Conservation (phyloP, 2,113 vertebrate genomes). For the Henicopernis longicauda region DNA sequence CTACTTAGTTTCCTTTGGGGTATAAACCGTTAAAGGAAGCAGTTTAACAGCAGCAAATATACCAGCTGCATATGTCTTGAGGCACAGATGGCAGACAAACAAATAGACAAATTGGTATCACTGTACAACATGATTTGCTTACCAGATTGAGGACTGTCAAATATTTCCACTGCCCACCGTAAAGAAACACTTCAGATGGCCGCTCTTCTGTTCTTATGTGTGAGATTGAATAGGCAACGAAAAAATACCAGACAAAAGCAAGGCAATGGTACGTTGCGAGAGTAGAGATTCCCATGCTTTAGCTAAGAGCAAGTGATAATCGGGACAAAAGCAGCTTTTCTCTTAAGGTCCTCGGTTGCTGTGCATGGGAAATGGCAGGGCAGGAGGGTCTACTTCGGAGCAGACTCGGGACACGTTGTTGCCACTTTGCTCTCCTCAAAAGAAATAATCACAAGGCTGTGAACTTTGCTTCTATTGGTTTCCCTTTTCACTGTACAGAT, state of each 20-base stretch:
- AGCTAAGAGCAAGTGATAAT: neutral
- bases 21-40: neutral
- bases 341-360: neutral
- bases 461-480: neutral
- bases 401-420: neutral
- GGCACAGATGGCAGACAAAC: constrained; percentile 35
- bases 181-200: constrained; percentile 39
- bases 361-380: neutral
- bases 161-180: constrained; percentile 73
- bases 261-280: constrained; percentile 57
- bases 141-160: constrained; percentile 80
- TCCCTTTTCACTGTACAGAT: neutral
- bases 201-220: neutral
- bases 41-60: constrained; percentile 38
- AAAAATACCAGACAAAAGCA: constrained; percentile 69
- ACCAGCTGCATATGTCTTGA: constrained; percentile 42
- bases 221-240: constrained; percentile 49
- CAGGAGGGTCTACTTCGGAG: neutral
- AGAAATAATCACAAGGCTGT: neutral
- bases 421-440: neutral
- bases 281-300: constrained; percentile 44
- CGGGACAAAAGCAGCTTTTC: neutral
- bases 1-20: neutral
- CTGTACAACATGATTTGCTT: constrained; percentile 50
- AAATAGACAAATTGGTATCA: constrained; percentile 17